Evolutionary conservation across 2,888 invertebrate species (phyloP).

Genomic region (Trissoscelio sp.): DNA sequence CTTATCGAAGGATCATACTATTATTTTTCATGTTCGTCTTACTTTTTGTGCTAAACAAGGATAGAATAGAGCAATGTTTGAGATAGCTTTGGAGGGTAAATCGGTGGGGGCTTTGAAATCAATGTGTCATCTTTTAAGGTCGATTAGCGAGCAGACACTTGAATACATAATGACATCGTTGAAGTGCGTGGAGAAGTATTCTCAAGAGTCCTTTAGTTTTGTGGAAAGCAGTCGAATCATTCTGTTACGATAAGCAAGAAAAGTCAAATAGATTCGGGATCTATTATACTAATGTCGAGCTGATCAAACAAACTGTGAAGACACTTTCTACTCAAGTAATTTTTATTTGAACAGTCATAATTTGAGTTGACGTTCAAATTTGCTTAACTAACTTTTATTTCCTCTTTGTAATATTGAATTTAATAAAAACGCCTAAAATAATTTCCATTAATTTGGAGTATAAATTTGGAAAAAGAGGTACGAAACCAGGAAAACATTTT

Average conservation of each 20-base stretch:
- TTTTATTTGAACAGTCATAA: slow-evolving; percentile 8
- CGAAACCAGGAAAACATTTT: slow-evolving; percentile 17
- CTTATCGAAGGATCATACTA: too few species aligned
- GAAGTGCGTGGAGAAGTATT: slow-evolving; percentile 35
- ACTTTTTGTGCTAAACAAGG: not conserved
- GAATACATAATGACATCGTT: slow-evolving; percentile 63
- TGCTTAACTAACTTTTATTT: not conserved
- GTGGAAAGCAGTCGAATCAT: slow-evolving; percentile 53
- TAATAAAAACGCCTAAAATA: not conserved
- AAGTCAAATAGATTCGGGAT: slow-evolving; percentile 24
- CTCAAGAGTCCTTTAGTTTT: slow-evolving; percentile 40
- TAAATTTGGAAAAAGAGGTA: slow-evolving; percentile 1
- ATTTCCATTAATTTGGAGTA: slow-evolving; percentile 4
- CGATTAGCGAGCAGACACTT: slow-evolving; percentile 70
- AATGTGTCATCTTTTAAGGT: slow-evolving; percentile 69
- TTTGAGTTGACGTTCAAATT: not conserved
- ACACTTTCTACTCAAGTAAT: slow-evolving; percentile 3
- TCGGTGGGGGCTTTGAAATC: slow-evolving; percentile 42
- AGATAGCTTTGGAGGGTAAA: slow-evolving; percentile 29
- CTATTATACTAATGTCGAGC: slow-evolving; percentile 5
- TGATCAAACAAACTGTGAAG: slow-evolving; percentile 34
- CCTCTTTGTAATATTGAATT: not conserved
- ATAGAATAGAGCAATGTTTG: not conserved
- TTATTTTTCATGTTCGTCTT: not conserved
- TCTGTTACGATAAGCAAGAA: slow-evolving; percentile 42